Percentiles rank a stretch among this genome's conserved stretches.
Conservation (phyloP, 2,888 invertebrate genomes). For the Leucophenga montana region DNA sequence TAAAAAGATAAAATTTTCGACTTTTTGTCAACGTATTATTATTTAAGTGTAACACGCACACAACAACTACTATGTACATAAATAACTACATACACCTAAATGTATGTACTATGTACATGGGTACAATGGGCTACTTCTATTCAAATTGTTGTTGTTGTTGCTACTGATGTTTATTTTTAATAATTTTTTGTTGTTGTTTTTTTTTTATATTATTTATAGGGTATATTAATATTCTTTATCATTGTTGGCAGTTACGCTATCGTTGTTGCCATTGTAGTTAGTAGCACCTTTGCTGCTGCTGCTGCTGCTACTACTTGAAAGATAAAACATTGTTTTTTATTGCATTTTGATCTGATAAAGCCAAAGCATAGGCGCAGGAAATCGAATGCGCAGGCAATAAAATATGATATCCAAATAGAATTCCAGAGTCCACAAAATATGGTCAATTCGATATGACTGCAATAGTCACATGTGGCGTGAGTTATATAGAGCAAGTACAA, state of each 20-base stretch:
- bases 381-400: conserved; percentile 43
- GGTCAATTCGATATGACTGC: too few relatives aligned
- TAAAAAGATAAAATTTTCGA: conserved; percentile 68
- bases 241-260: conserved; percentile 40
- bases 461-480: too few relatives aligned
- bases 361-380: conserved; percentile 50
- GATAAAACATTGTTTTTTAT: conserved; percentile 68
- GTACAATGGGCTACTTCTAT: conserved; percentile 47
- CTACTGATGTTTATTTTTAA: conserved; percentile 55
- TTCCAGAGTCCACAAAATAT: conserved; percentile 55
- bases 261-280: conserved; percentile 50
- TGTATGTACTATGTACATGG: background rate
- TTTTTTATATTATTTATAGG: conserved; percentile 67
- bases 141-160: conserved; percentile 38
- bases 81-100: too few relatives aligned
- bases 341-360: conserved; percentile 71
- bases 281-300: conserved; percentile 60
- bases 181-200: conserved; percentile 58
- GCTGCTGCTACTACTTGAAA: conserved; percentile 64
- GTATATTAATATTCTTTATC: conserved; percentile 71
- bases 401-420: conserved; percentile 69
- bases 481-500: too few relatives aligned
- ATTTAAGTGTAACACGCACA: conserved; percentile 52
- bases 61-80: conserved; percentile 28
- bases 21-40: conserved; percentile 48